Percentiles rank a stretch among this genome's conserved stretches.
These are phyloP conservation scores for Poeciliopsis turneri DNA, from an alignment of 2,797 vertebrate species.

Conservation along the genomic window DNA sequence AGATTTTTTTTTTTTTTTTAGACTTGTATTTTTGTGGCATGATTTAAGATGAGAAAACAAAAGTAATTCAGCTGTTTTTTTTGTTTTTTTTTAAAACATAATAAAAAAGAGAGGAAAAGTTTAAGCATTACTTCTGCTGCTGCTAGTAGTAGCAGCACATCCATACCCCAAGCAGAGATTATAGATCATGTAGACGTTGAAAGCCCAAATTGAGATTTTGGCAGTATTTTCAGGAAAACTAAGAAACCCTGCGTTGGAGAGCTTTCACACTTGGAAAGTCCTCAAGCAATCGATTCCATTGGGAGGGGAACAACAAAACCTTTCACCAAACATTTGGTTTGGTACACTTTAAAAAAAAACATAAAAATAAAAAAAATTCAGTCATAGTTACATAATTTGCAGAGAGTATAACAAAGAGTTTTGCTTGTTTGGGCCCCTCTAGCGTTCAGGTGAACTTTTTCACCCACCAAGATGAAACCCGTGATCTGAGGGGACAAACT, in stretches of 20 bases:
- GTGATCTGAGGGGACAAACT: background rate
- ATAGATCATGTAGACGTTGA: background rate
- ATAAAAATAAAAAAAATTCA: background rate
- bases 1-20: background rate
- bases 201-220: background rate
- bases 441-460: background rate
- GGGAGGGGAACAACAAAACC: background rate
- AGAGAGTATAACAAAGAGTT: background rate
- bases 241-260: background rate
- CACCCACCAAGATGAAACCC: background rate
- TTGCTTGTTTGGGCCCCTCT: background rate
- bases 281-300: background rate
- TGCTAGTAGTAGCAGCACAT: background rate
- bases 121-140: background rate
- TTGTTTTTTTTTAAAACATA: background rate
- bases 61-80: background rate
- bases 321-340: background rate
- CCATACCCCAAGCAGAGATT: background rate
- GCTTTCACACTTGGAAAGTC: background rate
- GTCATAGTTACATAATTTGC: background rate
- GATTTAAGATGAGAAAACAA: background rate
- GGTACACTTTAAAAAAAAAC: background rate
- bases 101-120: background rate
- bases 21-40: background rate
- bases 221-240: background rate